Conservation (phyloP, 2,888 invertebrate genomes). For the Lutraria lutraria region DNA sequence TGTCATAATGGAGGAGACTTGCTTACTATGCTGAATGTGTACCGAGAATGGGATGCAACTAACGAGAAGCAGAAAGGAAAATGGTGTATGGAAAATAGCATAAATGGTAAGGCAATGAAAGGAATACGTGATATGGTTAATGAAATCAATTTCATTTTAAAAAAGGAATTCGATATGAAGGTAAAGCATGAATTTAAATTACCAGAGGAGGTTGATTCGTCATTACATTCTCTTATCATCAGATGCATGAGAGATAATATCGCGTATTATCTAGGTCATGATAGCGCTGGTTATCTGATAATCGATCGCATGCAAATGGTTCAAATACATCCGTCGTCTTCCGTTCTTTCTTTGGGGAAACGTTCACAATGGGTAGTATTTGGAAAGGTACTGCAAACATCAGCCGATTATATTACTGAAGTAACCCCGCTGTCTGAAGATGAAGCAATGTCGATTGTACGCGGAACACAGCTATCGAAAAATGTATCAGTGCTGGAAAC, state of each 20-base stretch:
- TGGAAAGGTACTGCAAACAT: slow-evolving; percentile 79
- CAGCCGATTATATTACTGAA: slow-evolving; percentile 78
- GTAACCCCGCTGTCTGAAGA: slow-evolving; percentile 79
- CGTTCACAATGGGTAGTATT: slow-evolving; percentile 81
- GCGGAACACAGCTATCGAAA: slow-evolving; percentile 51
- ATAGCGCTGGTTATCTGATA: slow-evolving; percentile 79
- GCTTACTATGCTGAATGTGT: slow-evolving; percentile 80
- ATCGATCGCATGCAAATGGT: slow-evolving; percentile 71
- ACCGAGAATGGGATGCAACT: slow-evolving; percentile 77
- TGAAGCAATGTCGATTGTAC: slow-evolving; percentile 68
- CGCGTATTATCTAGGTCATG: slow-evolving; percentile 79
- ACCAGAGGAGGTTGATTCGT: slow-evolving; percentile 50
- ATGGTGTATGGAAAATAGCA: slow-evolving; percentile 84
- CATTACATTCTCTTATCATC: slow-evolving; percentile 76
- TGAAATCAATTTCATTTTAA: slow-evolving; percentile 74
- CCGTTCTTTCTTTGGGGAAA: slow-evolving; percentile 70
- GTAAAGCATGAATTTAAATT: slow-evolving; percentile 64
- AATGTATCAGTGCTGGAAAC: slow-evolving; percentile 64
- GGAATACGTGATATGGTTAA: slow-evolving; percentile 76
- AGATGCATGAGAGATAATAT: slow-evolving; percentile 75
- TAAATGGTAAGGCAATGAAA: slow-evolving; percentile 84
- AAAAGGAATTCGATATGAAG: slow-evolving; percentile 69
- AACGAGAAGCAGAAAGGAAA: slow-evolving; percentile 76
- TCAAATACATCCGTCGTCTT: slow-evolving; percentile 82
- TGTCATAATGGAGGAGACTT: slow-evolving; percentile 83